Evolutionary conservation across 2,113 vertebrate species (phyloP).

Genomic region (Amazona vittata): DNA sequence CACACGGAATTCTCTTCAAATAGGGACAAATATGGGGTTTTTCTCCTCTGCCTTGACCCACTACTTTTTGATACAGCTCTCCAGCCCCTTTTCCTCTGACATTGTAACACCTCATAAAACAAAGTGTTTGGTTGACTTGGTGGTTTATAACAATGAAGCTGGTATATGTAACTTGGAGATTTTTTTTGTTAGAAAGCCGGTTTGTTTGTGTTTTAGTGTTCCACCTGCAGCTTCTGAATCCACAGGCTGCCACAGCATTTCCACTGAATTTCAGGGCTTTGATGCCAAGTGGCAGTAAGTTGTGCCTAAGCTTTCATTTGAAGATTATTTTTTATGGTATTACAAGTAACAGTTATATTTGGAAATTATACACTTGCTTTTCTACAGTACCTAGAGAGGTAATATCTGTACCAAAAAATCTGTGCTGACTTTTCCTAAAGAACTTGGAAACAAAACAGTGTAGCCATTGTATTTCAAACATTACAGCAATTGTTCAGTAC

Average conservation of each 20-base stretch:
- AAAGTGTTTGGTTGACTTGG: neutral
- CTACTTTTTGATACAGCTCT: neutral
- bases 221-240: neutral
- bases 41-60: neutral
- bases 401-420: neutral
- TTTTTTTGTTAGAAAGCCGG: neutral
- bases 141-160: neutral
- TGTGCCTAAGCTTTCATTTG: neutral
- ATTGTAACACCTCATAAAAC: slow-evolving; percentile 13
- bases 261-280: neutral
- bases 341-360: neutral
- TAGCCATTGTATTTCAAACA: slow-evolving; percentile 56
- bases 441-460: slow-evolving; percentile 60
- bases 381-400: neutral
- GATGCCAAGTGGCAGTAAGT: neutral
- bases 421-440: slow-evolving; percentile 27
- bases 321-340: neutral
- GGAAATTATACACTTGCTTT: slow-evolving; percentile 16
- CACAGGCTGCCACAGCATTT: neutral
- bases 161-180: neutral
- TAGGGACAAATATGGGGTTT: neutral
- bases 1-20: neutral
- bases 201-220: neutral
- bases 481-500: slow-evolving; percentile 58
- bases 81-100: neutral